phyloP scores from a whole-genome alignment of 2,888 invertebrate species.

The Augiades crinisus region DNA sequence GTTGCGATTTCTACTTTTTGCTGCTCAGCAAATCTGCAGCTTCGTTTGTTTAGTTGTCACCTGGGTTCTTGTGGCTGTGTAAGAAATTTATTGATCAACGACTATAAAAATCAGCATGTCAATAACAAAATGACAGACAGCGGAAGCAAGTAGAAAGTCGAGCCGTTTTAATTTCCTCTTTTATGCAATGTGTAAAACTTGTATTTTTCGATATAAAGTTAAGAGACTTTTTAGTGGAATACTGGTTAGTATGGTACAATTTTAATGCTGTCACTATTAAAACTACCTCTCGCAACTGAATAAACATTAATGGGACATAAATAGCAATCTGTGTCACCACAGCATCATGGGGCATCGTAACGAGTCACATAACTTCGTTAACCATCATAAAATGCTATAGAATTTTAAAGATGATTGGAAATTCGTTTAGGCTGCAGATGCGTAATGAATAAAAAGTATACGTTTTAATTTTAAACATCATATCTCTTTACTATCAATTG shows the following conservation, averaged over 20 bases:
- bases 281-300: slow-evolving; percentile 18
- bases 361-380: slow-evolving; percentile 10
- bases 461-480: neutral
- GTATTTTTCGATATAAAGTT: no score
- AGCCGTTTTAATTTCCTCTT: slow-evolving; percentile 44
- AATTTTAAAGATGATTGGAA: slow-evolving; percentile 21
- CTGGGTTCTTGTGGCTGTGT: no score
- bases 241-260: neutral
- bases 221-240: no score
- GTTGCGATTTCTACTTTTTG: slow-evolving; percentile 28
- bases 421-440: slow-evolving; percentile 9
- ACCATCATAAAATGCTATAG: slow-evolving; percentile 11
- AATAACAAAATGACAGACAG: slow-evolving; percentile 15
- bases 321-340: slow-evolving; percentile 18
- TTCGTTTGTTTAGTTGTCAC: no score
- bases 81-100: neutral
- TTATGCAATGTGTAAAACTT: slow-evolving; percentile 22
- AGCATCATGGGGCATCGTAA: slow-evolving; percentile 9
- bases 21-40: no score
- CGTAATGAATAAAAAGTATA: slow-evolving; percentile 11
- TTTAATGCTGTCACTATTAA: slow-evolving; percentile 1
- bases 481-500: slow-evolving; percentile 6
- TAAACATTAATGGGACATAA: slow-evolving; percentile 25
- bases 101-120: neutral
- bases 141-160: slow-evolving; percentile 49